phyloP scores from a whole-genome alignment of 2,797 vertebrate genomes.

The Chelmon rostratus region DNA sequence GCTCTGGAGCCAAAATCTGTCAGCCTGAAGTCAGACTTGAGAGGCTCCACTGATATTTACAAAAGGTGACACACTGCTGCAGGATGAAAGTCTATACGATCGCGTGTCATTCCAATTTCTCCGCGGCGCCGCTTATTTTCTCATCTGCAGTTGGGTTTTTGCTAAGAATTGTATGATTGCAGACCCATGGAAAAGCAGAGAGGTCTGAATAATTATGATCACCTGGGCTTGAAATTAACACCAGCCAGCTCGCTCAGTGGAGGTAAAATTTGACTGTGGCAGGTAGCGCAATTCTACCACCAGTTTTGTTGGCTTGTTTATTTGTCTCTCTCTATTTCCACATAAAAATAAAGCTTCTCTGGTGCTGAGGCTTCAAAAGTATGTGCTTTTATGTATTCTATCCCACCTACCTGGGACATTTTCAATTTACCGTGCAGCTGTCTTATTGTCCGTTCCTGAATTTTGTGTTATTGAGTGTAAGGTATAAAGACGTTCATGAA shows the following conservation, averaged over 20 bases:
- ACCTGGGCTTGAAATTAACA: constrained; percentile 73
- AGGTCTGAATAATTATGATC: constrained; percentile 70
- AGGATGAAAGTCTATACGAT: constrained; percentile 31
- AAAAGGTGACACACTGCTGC: constrained; percentile 3
- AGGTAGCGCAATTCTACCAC: constrained; percentile 48
- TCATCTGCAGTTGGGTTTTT: constrained; percentile 48
- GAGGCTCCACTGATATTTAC: constrained; percentile 8
- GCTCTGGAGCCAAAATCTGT: background rate
- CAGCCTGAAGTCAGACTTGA: background rate
- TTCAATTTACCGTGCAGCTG: background rate
- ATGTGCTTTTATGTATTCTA: constrained; percentile 2
- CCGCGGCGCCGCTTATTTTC: constrained; percentile 26
- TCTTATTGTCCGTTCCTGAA: constrained; percentile 6
- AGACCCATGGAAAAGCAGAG: constrained; percentile 50
- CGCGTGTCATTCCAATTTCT: constrained; percentile 44
- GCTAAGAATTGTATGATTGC: constrained; percentile 41
- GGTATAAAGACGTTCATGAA: background rate
- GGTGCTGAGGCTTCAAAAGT: background rate
- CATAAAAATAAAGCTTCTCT: constrained; percentile 13
- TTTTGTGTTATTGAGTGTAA: constrained; percentile 8
- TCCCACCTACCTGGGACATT: background rate
- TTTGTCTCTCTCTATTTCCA: constrained; percentile 20
- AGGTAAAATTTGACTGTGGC: constrained; percentile 44
- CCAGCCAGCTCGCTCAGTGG: constrained; percentile 35
- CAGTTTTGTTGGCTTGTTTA: constrained; percentile 19